Conservation (phyloP, 2,113 vertebrate genomes). For the Alexandromys fortis region DNA sequence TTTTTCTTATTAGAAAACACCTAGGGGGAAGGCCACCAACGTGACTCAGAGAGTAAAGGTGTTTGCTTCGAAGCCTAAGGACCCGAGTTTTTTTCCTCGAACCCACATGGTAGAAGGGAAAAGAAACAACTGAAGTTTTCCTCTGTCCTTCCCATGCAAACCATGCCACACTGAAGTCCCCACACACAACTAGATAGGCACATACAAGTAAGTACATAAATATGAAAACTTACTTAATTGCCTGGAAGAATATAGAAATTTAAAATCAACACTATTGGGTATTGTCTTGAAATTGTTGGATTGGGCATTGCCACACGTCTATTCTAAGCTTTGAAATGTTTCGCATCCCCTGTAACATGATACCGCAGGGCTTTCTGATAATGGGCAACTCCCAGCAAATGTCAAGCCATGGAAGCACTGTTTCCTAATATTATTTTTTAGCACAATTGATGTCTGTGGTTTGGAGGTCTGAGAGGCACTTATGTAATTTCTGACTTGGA, state of each 20-base stretch:
- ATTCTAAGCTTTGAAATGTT: background rate
- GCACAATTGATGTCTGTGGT: background rate
- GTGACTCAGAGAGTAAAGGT: background rate
- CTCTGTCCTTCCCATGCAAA: background rate
- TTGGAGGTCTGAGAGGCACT: constrained; percentile 16
- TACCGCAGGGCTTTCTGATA: background rate
- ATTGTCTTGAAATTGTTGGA: background rate
- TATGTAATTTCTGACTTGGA: constrained; percentile 39
- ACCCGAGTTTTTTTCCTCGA: background rate
- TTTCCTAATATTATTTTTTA: background rate
- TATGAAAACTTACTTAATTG: background rate
- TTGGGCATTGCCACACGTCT: background rate
- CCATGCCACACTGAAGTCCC: too few species aligned
- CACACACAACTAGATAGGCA: background rate
- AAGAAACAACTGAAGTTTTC: too few species aligned
- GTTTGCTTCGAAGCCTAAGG: background rate
- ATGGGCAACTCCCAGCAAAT: background rate
- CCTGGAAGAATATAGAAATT: background rate
- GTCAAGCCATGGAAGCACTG: background rate
- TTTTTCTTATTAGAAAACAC: background rate
- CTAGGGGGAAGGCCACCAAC: too few species aligned
- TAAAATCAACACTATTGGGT: background rate
- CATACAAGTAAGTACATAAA: background rate
- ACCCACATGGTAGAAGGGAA: background rate
- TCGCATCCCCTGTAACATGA: background rate